Conservation (phyloP, 1,140 invertebrate species). For the Orchesella cincta region DNA sequence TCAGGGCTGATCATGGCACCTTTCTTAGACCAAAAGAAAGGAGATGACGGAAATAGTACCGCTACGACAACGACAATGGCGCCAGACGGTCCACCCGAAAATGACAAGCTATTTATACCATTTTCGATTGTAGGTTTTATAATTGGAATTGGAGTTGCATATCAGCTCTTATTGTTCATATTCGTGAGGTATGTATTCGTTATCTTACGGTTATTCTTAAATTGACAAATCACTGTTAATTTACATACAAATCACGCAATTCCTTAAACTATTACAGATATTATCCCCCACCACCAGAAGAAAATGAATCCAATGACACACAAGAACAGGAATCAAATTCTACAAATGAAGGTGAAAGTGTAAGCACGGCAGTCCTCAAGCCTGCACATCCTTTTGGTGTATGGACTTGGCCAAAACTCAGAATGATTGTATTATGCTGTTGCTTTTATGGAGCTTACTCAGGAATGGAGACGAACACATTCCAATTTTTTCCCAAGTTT, state of each 20-base stretch:
- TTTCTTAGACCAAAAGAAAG: slow-evolving; percentile 21
- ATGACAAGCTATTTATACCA: slow-evolving; percentile 11
- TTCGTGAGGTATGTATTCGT: background rate
- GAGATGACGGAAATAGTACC: background rate
- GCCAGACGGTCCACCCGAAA: background rate
- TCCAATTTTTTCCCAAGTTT: slow-evolving; percentile 34
- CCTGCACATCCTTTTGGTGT: background rate
- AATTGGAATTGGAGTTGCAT: background rate
- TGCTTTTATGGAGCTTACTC: slow-evolving; percentile 19
- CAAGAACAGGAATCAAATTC: background rate
- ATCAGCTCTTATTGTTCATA: background rate
- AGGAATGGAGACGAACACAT: slow-evolving; percentile 36
- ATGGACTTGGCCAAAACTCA: background rate
- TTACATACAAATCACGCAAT: no score
- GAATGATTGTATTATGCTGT: background rate
- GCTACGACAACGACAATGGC: background rate
- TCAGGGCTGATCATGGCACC: slow-evolving; percentile 17
- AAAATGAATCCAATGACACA: slow-evolving; percentile 8
- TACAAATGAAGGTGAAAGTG: background rate
- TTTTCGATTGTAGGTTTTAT: slow-evolving; percentile 3
- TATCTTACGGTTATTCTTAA: no score
- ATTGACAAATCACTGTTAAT: no score
- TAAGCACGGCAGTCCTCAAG: background rate
- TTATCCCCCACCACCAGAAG: slow-evolving; percentile 9
- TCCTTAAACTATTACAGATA: background rate